Base-by-base conservation (phyloP, 2,888 invertebrate genomes). In the Sesamia inferens region DNA sequence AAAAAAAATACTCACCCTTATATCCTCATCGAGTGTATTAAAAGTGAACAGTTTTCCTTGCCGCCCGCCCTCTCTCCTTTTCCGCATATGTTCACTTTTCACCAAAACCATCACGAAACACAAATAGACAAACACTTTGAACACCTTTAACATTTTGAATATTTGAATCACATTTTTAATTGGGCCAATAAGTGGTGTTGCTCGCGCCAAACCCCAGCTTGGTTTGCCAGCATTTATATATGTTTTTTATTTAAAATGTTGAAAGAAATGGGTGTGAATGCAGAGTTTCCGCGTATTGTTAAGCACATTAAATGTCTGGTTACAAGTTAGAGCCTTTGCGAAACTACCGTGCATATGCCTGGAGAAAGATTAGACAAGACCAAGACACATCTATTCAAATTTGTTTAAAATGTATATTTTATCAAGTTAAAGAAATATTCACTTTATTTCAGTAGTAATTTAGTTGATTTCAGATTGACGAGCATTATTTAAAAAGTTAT, bases 1-100 rank as follows among this genome's bases (percentile, higher is more conserved):
- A 22, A 31, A 63, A 77, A 39, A 76, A 0, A 5, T 0, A 96
- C 97, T 96, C 88, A 97, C 97, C 72, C 91, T 92, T 63, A 97
- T 94, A 81, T 97, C 96, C 16, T 96, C 95, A 19, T 96, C 93
- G 1, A 88, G 64, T 0, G 96, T 94, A 84, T 97, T 95, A 83
- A 97, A 97, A 4, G 97, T 95, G 67, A 97, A 91, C 59, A 97
- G 92, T 79, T 96, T 95, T 5, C 94, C 87, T 68, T 92, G 90
- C 68, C 94, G 88, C 8, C 83, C 70, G 5, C 78, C 79, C 71
- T 75, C 83, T 11, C 69, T 78, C 51, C 71, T 87, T 31, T 74
- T 79, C 63, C 85, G 81, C 74, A 76, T 82, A 81, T 84, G 87
- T 59, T 89, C 90, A 87, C 91, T 76, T 5, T 80, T 82, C 63